These are phyloP conservation scores for Coregonus ussuriensis DNA, from an alignment of 2,797 vertebrate genomes.

Conservation along the genomic window DNA sequence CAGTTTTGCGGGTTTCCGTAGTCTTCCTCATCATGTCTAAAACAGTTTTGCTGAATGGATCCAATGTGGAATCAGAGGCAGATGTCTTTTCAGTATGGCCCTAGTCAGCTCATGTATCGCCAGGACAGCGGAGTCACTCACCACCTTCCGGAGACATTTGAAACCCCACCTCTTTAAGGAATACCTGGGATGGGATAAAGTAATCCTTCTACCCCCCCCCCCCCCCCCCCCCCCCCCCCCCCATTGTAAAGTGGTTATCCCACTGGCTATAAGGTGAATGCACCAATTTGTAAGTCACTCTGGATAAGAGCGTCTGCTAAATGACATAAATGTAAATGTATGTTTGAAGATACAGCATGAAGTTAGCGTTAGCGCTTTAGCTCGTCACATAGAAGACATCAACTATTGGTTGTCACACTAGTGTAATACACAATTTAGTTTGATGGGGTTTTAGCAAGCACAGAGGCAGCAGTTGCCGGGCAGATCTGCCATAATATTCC, in stretches of 20 bases:
- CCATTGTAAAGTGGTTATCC: too few species aligned
- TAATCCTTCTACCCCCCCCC: too few species aligned
- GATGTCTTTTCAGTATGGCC: not conserved
- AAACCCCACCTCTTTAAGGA: too few species aligned
- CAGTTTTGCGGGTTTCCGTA: not conserved
- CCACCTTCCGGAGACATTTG: too few species aligned
- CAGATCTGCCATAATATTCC: conserved; percentile 25
- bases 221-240: too few species aligned
- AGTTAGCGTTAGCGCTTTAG: too few species aligned
- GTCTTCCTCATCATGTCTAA: not conserved
- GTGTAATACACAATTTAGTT: not conserved
- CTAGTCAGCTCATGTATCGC: not conserved
- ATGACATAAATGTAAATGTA: not conserved
- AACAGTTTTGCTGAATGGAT: not conserved
- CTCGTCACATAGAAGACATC: not conserved
- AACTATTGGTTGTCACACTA: not conserved
- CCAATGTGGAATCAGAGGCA: not conserved
- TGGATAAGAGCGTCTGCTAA: too few species aligned
- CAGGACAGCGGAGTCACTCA: too few species aligned
- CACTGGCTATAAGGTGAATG: too few species aligned
- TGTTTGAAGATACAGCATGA: not conserved
- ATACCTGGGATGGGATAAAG: too few species aligned
- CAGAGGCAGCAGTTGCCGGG: not conserved
- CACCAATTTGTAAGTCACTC: too few species aligned
- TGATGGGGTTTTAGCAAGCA: not conserved